Conservation (phyloP, 2,797 vertebrate genomes). For the Chlorospingus flavigularis region DNA sequence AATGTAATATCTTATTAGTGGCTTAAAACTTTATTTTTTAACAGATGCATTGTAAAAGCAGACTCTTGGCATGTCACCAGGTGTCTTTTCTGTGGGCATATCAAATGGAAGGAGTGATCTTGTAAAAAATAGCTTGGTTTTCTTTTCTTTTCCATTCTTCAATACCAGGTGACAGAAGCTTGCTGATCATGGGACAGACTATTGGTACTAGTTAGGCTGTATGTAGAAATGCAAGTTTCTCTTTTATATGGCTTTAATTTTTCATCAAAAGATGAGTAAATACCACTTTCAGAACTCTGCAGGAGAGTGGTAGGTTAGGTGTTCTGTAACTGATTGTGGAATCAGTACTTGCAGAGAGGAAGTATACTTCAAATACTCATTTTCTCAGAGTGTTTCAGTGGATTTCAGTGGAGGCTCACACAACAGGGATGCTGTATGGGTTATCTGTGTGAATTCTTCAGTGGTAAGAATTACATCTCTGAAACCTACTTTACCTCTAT, state of each 20-base stretch:
- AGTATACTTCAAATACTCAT: background rate
- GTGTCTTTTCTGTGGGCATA: background rate
- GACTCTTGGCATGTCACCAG: background rate
- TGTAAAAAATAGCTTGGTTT: background rate
- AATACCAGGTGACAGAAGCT: background rate
- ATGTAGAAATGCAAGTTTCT: background rate
- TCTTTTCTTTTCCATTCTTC: background rate
- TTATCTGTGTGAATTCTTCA: background rate
- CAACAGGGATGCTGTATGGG: background rate
- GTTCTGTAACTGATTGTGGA: background rate
- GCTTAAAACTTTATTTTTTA: slow-evolving; percentile 14
- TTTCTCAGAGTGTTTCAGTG: background rate
- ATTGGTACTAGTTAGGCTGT: background rate
- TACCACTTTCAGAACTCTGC: background rate
- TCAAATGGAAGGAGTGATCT: background rate
- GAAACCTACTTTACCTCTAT: slow-evolving; percentile 27
- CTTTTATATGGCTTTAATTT: background rate
- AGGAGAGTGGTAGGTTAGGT: background rate
- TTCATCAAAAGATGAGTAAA: background rate
- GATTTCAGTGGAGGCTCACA: background rate
- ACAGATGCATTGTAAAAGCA: background rate
- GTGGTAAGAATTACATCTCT: background rate
- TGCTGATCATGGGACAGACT: background rate
- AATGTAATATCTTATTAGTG: slow-evolving; percentile 17
- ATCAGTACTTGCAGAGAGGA: background rate